Base-by-base conservation (phyloP, 1,140 invertebrate genomes). In the Drosophila micromelanica region DNA sequence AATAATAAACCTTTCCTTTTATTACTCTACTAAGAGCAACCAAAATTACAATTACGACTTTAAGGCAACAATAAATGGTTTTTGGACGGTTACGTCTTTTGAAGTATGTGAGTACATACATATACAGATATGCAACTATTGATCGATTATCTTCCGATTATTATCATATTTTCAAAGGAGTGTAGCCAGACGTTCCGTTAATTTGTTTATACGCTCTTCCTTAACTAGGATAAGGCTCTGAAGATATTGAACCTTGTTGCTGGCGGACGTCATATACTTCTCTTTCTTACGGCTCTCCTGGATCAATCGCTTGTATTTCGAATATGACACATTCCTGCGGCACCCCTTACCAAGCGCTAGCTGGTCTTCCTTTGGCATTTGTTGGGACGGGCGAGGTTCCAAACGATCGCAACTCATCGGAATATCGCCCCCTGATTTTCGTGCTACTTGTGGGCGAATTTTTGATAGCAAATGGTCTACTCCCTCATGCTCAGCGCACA, bases 161-260 rank as follows among this genome's bases (percentile, higher is more conserved):
- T 32, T 8, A 6, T 32, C 6, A 32, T 6, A 13, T 5, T 40
- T 40, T 5, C 13, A 40, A n/a, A 13, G 38, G 5, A n/a, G 38
- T 54, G 65, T 73, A 0, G 30, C 37, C 17, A 79, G 49, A 60
- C 65, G 69, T 2, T 13, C 35, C 15, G 40, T 52, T n/a, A 95
- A 84, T 65, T 94, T 93, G 4, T 92, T 86, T 46, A 94, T 94
- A 35, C 92, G 92, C 67, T 93, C 92, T 40, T 94, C 92, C 79
- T 94, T 94, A 0, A 93, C 74, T 42, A 91, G 90, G 6, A 94
- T 78, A 51, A 94, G 73, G 64, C 81, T 93, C 78, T 94, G 93
- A 6, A 94, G 84, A 72, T 94, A 93, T 5, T 74, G 73, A 5
- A 91, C 63, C 84, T 92, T 76, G 12, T 74, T 52, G 5, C 56